phyloP scores from a whole-genome alignment of 2,888 invertebrate genomes.

The Meloe dianella region DNA sequence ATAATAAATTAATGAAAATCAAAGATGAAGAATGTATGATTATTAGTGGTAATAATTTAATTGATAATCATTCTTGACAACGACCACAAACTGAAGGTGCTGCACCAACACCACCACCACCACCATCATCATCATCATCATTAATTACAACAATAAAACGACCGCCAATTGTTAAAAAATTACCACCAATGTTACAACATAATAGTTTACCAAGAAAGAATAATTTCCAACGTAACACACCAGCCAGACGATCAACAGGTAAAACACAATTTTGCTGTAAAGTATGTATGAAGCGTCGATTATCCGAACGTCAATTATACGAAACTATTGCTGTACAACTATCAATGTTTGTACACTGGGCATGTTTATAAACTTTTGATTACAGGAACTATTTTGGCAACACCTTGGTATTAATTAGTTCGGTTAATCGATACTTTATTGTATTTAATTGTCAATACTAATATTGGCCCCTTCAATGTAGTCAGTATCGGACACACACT shows the following conservation, averaged over 20 bases:
- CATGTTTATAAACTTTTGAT: too few relatives aligned
- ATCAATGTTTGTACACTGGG: too few relatives aligned
- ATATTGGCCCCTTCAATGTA: too few relatives aligned
- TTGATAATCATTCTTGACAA: constrained; percentile 61
- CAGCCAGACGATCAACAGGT: constrained; percentile 67
- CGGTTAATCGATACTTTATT: too few relatives aligned
- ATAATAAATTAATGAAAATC: constrained; percentile 43
- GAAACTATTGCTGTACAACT: too few relatives aligned
- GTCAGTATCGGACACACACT: too few relatives aligned
- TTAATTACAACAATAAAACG: constrained; percentile 51
- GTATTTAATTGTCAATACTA: too few relatives aligned
- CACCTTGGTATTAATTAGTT: too few relatives aligned
- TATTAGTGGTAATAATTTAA: constrained; percentile 51
- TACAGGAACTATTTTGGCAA: too few relatives aligned
- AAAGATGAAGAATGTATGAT: constrained; percentile 62
- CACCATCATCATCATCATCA: constrained; percentile 42
- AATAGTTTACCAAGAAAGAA: constrained; percentile 64
- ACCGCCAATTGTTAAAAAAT: constrained; percentile 52
- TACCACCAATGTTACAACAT: constrained; percentile 58
- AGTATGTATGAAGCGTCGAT: too few relatives aligned
- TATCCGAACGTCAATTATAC: too few relatives aligned
- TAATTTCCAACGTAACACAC: constrained; percentile 70
- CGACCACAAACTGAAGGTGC: constrained; percentile 61
- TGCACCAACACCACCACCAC: constrained; percentile 50
- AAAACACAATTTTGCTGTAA: constrained; percentile 6